These are phyloP conservation scores for Himalopsyche anomala DNA, from an alignment of 2,888 invertebrate species.

Conservation along the genomic window DNA sequence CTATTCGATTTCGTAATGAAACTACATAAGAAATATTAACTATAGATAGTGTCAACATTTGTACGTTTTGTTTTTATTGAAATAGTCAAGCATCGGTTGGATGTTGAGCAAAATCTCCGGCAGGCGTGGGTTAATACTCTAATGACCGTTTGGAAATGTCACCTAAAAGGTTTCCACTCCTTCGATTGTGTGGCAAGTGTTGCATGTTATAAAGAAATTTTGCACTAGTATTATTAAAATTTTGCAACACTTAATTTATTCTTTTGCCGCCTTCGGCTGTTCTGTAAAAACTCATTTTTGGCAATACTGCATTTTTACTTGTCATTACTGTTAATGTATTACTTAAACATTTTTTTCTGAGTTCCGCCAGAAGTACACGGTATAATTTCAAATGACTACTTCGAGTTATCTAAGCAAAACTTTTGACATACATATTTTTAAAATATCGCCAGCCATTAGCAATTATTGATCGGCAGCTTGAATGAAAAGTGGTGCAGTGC, in stretches of 20 bases:
- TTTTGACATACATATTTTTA: too few species aligned
- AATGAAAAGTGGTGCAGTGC: too few species aligned
- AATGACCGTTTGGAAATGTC: background rate
- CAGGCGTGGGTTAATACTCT: background rate
- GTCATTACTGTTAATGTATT: background rate
- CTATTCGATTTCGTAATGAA: too few species aligned
- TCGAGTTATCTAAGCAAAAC: too few species aligned
- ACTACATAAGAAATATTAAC: too few species aligned
- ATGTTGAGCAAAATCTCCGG: background rate
- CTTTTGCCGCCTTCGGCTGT: background rate
- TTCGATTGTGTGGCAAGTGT: background rate
- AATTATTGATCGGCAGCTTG: too few species aligned
- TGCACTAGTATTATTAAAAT: background rate
- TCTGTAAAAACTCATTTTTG: background rate
- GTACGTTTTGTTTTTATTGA: background rate
- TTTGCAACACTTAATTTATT: background rate
- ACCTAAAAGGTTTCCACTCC: background rate
- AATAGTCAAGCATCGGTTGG: background rate
- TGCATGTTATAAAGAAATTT: background rate
- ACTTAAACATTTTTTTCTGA: too few species aligned
- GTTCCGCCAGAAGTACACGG: too few species aligned
- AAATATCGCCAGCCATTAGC: too few species aligned
- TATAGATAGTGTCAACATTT: background rate
- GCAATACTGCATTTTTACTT: background rate
- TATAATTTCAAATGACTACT: too few species aligned